Conservation (phyloP, 2,113 vertebrate genomes). For the Epinephelus moara region DNA sequence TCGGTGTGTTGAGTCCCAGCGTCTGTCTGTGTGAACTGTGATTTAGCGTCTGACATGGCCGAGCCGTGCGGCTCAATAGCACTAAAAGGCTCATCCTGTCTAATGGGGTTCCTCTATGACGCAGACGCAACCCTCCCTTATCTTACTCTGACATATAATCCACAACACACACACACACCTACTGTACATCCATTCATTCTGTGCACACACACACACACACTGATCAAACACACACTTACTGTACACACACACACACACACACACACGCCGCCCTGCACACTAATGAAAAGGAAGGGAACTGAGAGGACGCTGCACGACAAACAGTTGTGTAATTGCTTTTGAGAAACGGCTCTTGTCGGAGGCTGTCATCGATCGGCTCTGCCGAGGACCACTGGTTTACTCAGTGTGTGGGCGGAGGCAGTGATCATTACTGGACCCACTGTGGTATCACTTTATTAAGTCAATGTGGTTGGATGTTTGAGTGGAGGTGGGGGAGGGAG, state of each 20-base stretch:
- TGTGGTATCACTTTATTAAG: slow-evolving; percentile 72
- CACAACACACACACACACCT: slow-evolving; percentile 42
- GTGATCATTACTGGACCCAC: slow-evolving; percentile 62
- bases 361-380: slow-evolving; percentile 74
- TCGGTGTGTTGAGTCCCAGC: slow-evolving; percentile 41
- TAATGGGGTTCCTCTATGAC: slow-evolving; percentile 84
- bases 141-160: slow-evolving; percentile 59
- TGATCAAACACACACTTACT: not conserved
- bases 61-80: slow-evolving; percentile 79
- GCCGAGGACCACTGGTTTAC: slow-evolving; percentile 66
- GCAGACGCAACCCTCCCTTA: slow-evolving; percentile 66
- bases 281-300: slow-evolving; percentile 77
- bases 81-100: slow-evolving; percentile 84
- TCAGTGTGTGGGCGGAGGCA: slow-evolving; percentile 70
- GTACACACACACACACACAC: not conserved
- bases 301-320: slow-evolving; percentile 65
- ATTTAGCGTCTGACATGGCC: slow-evolving; percentile 77
- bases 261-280: slow-evolving; percentile 13
- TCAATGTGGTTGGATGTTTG: slow-evolving; percentile 59
- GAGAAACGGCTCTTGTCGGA: slow-evolving; percentile 69
- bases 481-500: not conserved
- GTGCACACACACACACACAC: slow-evolving; percentile 22
- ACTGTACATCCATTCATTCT: slow-evolving; percentile 44
- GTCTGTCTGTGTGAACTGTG: slow-evolving; percentile 71
- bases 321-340: slow-evolving; percentile 81